Evolutionary conservation across 2,888 invertebrate genomes (phyloP).

Genomic region (Unio delphinus): DNA sequence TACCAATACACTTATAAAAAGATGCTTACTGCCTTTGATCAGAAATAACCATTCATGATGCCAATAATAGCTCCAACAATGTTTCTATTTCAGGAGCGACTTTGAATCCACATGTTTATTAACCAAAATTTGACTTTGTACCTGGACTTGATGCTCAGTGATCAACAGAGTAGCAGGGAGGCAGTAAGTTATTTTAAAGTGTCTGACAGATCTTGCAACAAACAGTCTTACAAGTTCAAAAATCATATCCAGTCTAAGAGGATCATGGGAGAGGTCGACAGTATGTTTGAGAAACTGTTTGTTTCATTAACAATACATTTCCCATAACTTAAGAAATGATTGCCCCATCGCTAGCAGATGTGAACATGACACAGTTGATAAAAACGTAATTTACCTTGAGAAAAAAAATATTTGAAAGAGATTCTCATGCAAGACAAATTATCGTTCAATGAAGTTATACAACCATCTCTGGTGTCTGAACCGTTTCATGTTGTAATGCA

Average conservation of each 20-base stretch:
- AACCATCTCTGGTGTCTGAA: conserved; percentile 82
- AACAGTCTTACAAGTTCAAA: too few relatives aligned
- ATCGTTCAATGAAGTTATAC: conserved; percentile 74
- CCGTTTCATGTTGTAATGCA: conserved; percentile 74
- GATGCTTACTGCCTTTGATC: too few relatives aligned
- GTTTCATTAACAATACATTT: conserved; percentile 39
- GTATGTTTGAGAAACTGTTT: conserved; percentile 29
- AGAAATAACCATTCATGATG: too few relatives aligned
- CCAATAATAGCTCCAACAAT: too few relatives aligned
- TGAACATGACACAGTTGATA: conserved; percentile 79
- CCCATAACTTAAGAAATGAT: conserved; percentile 62
- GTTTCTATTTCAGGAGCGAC: too few relatives aligned
- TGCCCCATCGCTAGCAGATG: conserved; percentile 81
- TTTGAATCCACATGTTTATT: too few relatives aligned
- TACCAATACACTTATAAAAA: too few relatives aligned
- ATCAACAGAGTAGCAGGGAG: conserved; percentile 59
- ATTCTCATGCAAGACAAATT: conserved; percentile 78
- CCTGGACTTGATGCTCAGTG: conserved; percentile 64
- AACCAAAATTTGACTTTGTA: too few relatives aligned
- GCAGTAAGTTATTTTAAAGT: conserved; percentile 69
- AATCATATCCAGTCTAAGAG: too few relatives aligned
- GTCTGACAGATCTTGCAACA: conserved; percentile 29
- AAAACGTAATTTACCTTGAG: conserved; percentile 81
- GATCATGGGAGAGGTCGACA: conserved; percentile 1
- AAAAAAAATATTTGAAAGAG: conserved; percentile 76